Conservation (phyloP, 2,797 vertebrate genomes). For the Vipera ursinii region DNA sequence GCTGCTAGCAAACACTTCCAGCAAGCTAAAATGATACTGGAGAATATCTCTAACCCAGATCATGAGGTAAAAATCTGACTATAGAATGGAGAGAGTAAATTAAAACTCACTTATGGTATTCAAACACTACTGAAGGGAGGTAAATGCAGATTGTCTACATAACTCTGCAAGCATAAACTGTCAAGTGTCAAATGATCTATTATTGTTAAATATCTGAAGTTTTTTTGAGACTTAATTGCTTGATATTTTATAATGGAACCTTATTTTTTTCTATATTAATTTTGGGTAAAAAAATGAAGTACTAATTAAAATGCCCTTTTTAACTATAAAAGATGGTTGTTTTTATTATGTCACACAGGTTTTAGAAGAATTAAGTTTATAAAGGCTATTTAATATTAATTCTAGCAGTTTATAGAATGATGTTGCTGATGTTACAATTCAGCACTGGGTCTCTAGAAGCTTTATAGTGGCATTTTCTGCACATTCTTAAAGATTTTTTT, state of each 20-base stretch:
- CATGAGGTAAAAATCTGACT: conserved; percentile 80
- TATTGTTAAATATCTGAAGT: background rate
- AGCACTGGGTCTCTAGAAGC: background rate
- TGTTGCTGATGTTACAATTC: background rate
- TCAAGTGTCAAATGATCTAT: background rate
- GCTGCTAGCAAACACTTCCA: conserved; percentile 99
- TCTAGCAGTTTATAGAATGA: background rate
- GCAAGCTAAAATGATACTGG: conserved; percentile 96
- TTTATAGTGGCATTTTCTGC: background rate
- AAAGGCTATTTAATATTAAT: background rate
- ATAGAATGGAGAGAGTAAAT: background rate
- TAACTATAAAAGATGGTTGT: background rate
- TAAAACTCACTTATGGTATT: background rate
- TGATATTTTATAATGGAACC: background rate
- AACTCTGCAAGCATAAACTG: background rate
- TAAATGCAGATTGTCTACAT: background rate
- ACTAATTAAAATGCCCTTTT: background rate
- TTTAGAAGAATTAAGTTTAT: background rate
- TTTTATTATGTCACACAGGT: background rate
- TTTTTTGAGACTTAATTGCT: background rate
- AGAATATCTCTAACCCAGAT: conserved; percentile 92
- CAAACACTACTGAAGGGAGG: too few relatives aligned
- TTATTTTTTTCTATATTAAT: background rate
- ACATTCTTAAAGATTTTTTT: background rate
- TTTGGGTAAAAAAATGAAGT: background rate